Percentiles rank a stretch among this genome's conserved stretches.
Evolutionary conservation across 2,888 invertebrate genomes (phyloP).

Genomic region (Eueremaeus valkanovi): DNA sequence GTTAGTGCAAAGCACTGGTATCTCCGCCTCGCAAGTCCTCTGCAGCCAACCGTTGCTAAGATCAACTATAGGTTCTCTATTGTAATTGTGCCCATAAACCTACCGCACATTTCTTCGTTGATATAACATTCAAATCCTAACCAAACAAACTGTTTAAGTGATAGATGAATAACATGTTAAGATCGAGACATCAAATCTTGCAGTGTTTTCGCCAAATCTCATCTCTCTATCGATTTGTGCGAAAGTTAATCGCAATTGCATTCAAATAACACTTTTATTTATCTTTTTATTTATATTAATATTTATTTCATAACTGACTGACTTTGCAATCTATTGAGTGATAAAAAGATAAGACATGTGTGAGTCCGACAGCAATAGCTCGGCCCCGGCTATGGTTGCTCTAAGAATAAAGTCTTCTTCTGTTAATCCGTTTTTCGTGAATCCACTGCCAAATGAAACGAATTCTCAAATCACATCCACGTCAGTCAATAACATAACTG

Average conservation of each 20-base stretch:
- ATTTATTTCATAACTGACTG: too few species aligned
- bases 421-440: slow-evolving; percentile 13
- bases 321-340: too few species aligned
- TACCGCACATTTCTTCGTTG: slow-evolving; percentile 27
- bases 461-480: not conserved
- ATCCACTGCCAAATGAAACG: slow-evolving; percentile 8
- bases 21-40: slow-evolving; percentile 19
- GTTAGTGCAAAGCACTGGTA: not conserved
- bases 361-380: not conserved
- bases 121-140: slow-evolving; percentile 9
- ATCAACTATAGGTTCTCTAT: slow-evolving; percentile 18
- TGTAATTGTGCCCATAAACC: not conserved
- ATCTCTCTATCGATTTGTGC: not conserved
- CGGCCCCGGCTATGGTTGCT: slow-evolving; percentile 8
- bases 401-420: slow-evolving; percentile 1
- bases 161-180: slow-evolving; percentile 13
- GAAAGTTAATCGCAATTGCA: not conserved
- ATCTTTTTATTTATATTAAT: too few species aligned
- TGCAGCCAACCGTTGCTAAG: slow-evolving; percentile 26
- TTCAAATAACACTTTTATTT: not conserved
- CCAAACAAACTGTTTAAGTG: slow-evolving; percentile 7
- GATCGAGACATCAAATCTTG: not conserved
- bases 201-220: slow-evolving; percentile 1
- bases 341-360: slow-evolving; percentile 8
- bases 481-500: slow-evolving; percentile 27